A percentile compares a stretch with the other conserved stretches of the same genome.
Conservation (phyloP, 1,140 invertebrate species). For the Rhagoletis pomonella region DNA sequence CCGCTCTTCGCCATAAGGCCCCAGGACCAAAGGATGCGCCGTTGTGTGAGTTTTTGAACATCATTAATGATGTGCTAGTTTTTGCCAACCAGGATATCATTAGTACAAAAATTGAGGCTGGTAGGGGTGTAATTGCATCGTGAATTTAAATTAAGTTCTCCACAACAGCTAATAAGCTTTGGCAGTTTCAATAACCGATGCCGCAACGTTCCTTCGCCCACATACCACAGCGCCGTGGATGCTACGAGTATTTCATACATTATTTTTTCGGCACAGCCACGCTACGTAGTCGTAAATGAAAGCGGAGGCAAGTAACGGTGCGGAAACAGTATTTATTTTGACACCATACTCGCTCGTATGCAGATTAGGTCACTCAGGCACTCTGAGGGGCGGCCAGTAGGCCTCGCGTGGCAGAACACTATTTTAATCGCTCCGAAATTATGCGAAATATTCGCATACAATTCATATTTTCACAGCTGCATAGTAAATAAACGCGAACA, state of each 20-base stretch:
- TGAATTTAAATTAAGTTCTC: conserved; percentile 7
- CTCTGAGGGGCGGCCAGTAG: neutral
- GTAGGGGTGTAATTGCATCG: neutral
- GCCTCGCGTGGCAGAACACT: neutral
- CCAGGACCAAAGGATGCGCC: too few relatives aligned
- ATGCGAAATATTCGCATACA: conserved; percentile 26
- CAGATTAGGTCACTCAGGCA: conserved; percentile 25
- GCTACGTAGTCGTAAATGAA: neutral
- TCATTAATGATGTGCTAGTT: too few relatives aligned
- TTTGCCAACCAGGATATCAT: neutral
- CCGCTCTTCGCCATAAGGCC: too few relatives aligned
- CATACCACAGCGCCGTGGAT: neutral
- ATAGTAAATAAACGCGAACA: conserved; percentile 12
- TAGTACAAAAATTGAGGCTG: neutral
- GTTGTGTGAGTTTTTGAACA: too few relatives aligned
- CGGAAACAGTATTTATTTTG: conserved; percentile 20
- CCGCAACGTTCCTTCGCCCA: neutral
- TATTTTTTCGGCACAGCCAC: neutral
- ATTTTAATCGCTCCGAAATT: conserved; percentile 35
- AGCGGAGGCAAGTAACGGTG: conserved; percentile 10
- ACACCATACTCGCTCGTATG: neutral
- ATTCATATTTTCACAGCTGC: conserved; percentile 40
- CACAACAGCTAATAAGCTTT: neutral
- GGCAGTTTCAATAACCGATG: neutral
- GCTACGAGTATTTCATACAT: neutral